A percentile compares a stretch with the other conserved stretches of the same genome.
phyloP scores from a whole-genome alignment of 2,888 invertebrate species.

The Polydrusus cervinus region DNA sequence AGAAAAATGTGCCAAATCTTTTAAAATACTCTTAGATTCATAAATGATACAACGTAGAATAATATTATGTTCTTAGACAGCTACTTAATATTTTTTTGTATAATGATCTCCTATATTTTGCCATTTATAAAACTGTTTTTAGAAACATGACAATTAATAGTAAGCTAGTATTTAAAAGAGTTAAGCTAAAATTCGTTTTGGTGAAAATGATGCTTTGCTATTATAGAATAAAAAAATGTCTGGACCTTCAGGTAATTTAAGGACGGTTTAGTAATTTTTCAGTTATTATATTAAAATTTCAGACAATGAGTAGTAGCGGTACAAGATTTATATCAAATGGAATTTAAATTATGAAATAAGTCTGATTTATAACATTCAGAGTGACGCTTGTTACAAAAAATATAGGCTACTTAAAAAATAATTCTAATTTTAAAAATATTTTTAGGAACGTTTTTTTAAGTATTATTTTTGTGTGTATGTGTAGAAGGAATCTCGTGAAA shows the following conservation, averaged over 20 bases:
- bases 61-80: constrained; percentile 32
- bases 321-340: too few species aligned
- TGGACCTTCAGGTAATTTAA: too few species aligned
- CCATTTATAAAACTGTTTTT: constrained; percentile 44
- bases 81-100: constrained; percentile 45
- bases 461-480: too few species aligned
- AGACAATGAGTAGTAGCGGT: too few species aligned
- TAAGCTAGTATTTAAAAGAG: constrained; percentile 25
- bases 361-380: too few species aligned
- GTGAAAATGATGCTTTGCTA: neutral
- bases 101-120: constrained; percentile 49
- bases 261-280: too few species aligned
- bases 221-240: neutral
- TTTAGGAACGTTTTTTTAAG: too few species aligned
- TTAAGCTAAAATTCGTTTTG: constrained; percentile 14
- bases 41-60: constrained; percentile 8
- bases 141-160: constrained; percentile 36
- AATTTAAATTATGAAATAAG: too few species aligned
- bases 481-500: neutral
- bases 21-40: constrained; percentile 49
- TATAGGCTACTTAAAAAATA: too few species aligned
- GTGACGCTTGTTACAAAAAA: too few species aligned
- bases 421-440: too few species aligned
- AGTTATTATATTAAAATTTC: too few species aligned
- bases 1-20: constrained; percentile 46